Conservation (phyloP, 2,888 invertebrate genomes). For the Cancer borealis region DNA sequence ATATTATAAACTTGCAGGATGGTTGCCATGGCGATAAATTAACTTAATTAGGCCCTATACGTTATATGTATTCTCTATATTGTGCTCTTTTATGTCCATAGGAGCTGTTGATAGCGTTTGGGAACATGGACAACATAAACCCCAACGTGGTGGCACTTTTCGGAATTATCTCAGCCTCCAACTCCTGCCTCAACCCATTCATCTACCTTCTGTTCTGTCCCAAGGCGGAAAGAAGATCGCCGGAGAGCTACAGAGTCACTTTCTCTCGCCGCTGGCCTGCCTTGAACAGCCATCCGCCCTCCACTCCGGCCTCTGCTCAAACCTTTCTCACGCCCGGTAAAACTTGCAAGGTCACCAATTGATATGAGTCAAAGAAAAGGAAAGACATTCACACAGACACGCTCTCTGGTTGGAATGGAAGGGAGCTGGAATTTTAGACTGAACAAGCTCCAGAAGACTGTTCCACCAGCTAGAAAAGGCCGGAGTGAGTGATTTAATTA, state of each 20-base stretch:
- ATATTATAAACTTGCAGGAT: background rate
- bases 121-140: slow-evolving; percentile 61
- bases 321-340: slow-evolving; percentile 41
- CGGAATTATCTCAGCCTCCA: slow-evolving; percentile 70
- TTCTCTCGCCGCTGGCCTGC: slow-evolving; percentile 59
- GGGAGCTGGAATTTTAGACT: background rate
- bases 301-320: slow-evolving; percentile 49
- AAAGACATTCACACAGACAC: background rate
- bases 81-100: background rate
- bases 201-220: slow-evolving; percentile 72
- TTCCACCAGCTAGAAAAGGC: background rate
- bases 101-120: slow-evolving; percentile 66
- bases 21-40: background rate
- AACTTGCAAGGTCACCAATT: slow-evolving; percentile 47
- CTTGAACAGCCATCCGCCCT: slow-evolving; percentile 36
- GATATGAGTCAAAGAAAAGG: background rate
- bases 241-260: slow-evolving; percentile 67
- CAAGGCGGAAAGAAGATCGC: slow-evolving; percentile 60
- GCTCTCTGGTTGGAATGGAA: background rate
- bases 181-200: slow-evolving; percentile 69
- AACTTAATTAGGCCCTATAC: background rate
- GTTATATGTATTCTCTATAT: background rate
- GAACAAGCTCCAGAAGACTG: background rate
- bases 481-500: background rate
- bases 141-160: slow-evolving; percentile 64